Evolutionary conservation across 2,113 vertebrate species (phyloP), one percentile per base, ranked within the genome.

Genomic region (Galeopterus variegatus): DNA sequence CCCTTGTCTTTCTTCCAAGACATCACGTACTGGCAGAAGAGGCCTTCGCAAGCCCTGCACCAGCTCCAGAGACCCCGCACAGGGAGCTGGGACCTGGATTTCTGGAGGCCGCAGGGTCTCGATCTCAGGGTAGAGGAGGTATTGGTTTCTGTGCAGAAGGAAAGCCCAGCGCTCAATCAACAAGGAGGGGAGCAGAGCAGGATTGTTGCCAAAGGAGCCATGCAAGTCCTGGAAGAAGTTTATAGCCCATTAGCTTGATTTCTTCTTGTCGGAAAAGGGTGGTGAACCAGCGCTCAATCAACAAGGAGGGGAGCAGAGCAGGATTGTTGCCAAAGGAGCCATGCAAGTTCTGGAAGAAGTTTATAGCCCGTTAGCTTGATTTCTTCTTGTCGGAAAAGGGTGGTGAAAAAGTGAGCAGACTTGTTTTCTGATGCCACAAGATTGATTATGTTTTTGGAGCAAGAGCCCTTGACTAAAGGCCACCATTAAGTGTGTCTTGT

Each of bases 381-480:
- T 45, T 54, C 65, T 76, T 50, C 21, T 52, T 12, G 8, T 80
- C 4, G 50, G 92, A 94, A 89, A 91, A 96, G 6, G 26, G 54
- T 1, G 4, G 24, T 33, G 88, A 97, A 70, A 91, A 89, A 33
- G 79, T 73, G 15, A 23, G 64, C 69, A 11, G n/a, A 17, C 19
- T 64, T 56, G 19, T 72, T 7, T 87, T 96, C 96, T 54, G 4
- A 3, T 73, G 90, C 79, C 93, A 88, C 28, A 58, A 60, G 96
- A 88, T 89, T 94, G 80, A 64, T 96, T 93, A n/a, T 23, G 28
- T 93, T 79, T 76, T 80, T 96, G 18, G 77, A 90, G 19, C 76
- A 81, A 90, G 83, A 93, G 45, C 14, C 81, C 62, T 8, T 28
- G 31, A 89, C 95, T 88, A 94, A 98, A 98, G 85, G 76, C 94